Evolutionary conservation across 2,797 vertebrate genomes (phyloP).

Genomic region (Sciaenops ocellatus): DNA sequence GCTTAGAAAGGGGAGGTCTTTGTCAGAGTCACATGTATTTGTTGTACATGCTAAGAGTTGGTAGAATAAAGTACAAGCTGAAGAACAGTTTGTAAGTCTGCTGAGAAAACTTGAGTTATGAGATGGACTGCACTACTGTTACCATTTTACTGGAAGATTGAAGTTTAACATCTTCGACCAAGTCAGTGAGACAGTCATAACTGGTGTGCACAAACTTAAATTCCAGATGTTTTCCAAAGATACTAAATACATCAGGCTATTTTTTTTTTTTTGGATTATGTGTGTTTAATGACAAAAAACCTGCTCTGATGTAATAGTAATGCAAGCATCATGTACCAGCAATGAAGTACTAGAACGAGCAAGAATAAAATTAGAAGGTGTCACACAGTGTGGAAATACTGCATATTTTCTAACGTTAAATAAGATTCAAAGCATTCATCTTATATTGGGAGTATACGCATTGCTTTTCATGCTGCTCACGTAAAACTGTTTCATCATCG

Average conservation of each 20-base stretch:
- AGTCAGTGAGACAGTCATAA: background rate
- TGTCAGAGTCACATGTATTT: background rate
- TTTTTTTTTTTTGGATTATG: background rate
- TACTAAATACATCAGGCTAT: background rate
- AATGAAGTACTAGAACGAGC: background rate
- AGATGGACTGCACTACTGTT: background rate
- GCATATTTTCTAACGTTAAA: background rate
- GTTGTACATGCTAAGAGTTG: background rate
- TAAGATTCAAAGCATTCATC: background rate
- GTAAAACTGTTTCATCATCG: background rate
- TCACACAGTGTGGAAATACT: background rate
- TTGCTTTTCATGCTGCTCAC: background rate
- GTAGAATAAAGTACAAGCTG: background rate
- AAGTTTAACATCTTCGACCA: background rate
- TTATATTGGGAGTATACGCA: background rate
- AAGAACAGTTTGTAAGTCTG: background rate
- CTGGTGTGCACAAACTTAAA: background rate
- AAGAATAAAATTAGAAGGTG: background rate
- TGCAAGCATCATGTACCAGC: background rate
- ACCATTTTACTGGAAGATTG: background rate
- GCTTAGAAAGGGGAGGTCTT: background rate
- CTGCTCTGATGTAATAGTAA: too few relatives aligned
- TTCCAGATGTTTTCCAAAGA: background rate
- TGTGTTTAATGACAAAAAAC: background rate
- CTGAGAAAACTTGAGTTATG: background rate